phyloP scores from a whole-genome alignment of 2,113 vertebrate genomes.

The Gulo gulo region DNA sequence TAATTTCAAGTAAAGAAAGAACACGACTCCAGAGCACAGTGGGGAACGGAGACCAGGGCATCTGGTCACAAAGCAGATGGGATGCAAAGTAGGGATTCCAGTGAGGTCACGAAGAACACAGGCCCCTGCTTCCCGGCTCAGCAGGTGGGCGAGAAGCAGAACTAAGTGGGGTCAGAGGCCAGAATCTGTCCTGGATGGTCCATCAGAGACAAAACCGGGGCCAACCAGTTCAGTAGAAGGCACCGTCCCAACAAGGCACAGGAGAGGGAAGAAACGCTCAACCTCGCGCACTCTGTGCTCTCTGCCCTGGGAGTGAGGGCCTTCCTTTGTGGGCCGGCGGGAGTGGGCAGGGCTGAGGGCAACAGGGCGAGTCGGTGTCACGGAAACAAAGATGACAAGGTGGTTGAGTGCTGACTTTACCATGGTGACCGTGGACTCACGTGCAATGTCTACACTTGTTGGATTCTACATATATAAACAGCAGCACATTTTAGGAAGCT shows the following conservation, averaged over 20 bases:
- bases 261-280: neutral
- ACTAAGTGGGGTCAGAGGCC: neutral
- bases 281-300: neutral
- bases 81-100: neutral
- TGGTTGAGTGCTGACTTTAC: accelerated
- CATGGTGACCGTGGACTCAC: neutral
- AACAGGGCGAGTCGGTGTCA: accelerated
- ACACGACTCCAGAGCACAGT: neutral
- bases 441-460: neutral
- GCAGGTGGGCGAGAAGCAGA: neutral
- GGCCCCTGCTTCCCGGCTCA: neutral
- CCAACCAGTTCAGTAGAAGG: neutral
- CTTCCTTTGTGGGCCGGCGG: neutral
- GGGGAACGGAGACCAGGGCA: accelerated
- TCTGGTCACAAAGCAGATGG: neutral
- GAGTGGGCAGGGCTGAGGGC: accelerated
- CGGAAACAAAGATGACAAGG: accelerated
- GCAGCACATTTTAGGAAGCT: neutral
- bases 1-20: neutral
- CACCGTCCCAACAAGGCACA: neutral
- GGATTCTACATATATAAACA: accelerated
- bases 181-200: neutral
- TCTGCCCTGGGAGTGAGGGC: neutral
- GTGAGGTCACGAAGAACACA: neutral
- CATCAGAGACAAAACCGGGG: neutral